These are phyloP conservation scores for Elanus axillaris DNA, from an alignment of 2,113 vertebrate species.

Conservation along the genomic window DNA sequence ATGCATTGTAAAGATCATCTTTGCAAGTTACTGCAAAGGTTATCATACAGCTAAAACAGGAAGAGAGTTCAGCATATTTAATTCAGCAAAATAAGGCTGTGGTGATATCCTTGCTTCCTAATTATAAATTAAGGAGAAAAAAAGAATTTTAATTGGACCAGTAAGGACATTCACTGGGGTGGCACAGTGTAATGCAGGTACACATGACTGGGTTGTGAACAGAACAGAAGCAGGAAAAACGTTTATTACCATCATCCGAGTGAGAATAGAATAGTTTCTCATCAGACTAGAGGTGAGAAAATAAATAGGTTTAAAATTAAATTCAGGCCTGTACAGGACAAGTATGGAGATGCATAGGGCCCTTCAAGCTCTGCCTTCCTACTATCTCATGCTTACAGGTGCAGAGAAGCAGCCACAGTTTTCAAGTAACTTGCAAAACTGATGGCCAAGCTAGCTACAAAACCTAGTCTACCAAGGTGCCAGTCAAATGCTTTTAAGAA, in stretches of 20 bases:
- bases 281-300: neutral
- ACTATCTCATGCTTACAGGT: neutral
- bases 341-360: accelerated
- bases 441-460: neutral
- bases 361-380: neutral
- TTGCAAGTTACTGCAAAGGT: neutral
- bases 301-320: neutral
- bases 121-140: neutral
- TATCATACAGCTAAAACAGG: neutral
- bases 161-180: neutral
- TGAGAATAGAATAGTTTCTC: neutral
- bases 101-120: neutral
- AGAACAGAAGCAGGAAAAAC: neutral
- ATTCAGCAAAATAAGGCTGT: neutral
- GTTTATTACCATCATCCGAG: neutral
- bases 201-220: neutral
- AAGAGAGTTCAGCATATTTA: neutral
- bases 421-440: neutral
- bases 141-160: neutral
- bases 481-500: neutral
- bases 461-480: neutral
- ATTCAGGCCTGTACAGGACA: neutral
- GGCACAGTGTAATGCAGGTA: neutral
- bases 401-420: neutral
- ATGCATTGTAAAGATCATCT: constrained; percentile 33